These are phyloP conservation scores for Achlya flavicornis DNA, from an alignment of 2,888 invertebrate genomes.

Conservation along the genomic window DNA sequence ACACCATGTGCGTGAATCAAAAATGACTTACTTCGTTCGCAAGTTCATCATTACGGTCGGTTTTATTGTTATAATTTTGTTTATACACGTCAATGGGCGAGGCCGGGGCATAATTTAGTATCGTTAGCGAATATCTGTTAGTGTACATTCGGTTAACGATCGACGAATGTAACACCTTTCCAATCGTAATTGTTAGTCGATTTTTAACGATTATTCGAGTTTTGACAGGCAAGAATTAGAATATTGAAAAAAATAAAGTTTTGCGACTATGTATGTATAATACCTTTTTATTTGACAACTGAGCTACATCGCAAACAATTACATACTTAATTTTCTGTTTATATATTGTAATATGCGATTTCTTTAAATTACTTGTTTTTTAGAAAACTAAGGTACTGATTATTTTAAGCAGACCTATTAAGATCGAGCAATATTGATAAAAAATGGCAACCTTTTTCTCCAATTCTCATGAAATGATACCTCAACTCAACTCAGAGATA, in stretches of 20 bases:
- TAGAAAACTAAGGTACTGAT: neutral
- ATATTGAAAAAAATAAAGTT: neutral
- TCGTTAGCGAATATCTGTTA: constrained; percentile 68
- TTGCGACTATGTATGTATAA: too few relatives aligned
- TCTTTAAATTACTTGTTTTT: neutral
- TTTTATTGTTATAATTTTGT: constrained; percentile 70
- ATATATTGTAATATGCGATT: too few relatives aligned
- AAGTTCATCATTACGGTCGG: constrained; percentile 46
- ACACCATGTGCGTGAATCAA: constrained; percentile 69
- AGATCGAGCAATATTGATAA: neutral
- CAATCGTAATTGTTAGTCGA: constrained; percentile 52
- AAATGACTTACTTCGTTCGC: constrained; percentile 52
- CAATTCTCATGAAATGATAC: constrained; percentile 14
- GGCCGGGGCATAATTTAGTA: constrained; percentile 50
- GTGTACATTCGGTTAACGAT: constrained; percentile 46
- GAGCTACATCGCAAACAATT: too few relatives aligned
- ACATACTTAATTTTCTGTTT: too few relatives aligned
- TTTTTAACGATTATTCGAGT: constrained; percentile 26
- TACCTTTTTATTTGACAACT: too few relatives aligned
- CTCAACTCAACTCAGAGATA: constrained; percentile 9
- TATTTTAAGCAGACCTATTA: neutral
- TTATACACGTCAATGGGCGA: constrained; percentile 54
- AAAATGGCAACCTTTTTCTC: constrained; percentile 12
- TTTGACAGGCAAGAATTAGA: constrained; percentile 12
- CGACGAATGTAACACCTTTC: constrained; percentile 47